A percentile compares a stretch with the other conserved stretches of the same genome.
phyloP scores from a whole-genome alignment of 1,140 invertebrate species.

The Nilaparvata lugens region DNA sequence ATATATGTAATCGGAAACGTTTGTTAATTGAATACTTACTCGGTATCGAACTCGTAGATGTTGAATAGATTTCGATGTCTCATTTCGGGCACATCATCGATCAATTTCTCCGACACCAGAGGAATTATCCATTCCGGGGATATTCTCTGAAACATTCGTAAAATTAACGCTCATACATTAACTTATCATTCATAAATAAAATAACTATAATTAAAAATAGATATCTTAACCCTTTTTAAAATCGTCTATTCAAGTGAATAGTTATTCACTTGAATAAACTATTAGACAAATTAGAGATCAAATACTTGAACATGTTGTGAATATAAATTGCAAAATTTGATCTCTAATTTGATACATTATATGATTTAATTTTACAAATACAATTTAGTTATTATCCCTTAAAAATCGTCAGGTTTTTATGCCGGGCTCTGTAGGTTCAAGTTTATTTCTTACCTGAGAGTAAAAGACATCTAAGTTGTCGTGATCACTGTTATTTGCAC shows the following conservation, averaged over 20 bases:
- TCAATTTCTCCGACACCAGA: constrained; percentile 37
- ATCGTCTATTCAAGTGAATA: too few species aligned
- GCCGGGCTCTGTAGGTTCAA: too few species aligned
- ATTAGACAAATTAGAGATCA: neutral
- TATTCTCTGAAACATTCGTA: constrained; percentile 39
- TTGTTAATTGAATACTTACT: too few species aligned
- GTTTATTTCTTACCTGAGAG: neutral
- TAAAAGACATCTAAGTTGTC: neutral
- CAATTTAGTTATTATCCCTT: too few species aligned
- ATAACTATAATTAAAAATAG: too few species aligned
- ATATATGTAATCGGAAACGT: too few species aligned
- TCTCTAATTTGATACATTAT: too few species aligned
- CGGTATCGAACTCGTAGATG: constrained; percentile 31
- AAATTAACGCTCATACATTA: constrained; percentile 25
- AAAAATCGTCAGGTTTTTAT: too few species aligned
- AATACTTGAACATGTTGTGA: neutral
- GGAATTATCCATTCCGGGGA: constrained; percentile 41
- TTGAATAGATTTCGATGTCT: constrained; percentile 35
- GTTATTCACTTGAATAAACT: too few species aligned
- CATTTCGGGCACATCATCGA: constrained; percentile 43
- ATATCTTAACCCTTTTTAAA: too few species aligned
- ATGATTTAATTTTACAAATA: too few species aligned
- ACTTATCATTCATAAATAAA: neutral
- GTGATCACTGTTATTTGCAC: too few species aligned
- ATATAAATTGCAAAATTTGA: neutral